A percentile compares a stretch with the other conserved stretches of the same genome.
phyloP scores from a whole-genome alignment of 2,888 invertebrate species.

The Heliconius hortense region DNA sequence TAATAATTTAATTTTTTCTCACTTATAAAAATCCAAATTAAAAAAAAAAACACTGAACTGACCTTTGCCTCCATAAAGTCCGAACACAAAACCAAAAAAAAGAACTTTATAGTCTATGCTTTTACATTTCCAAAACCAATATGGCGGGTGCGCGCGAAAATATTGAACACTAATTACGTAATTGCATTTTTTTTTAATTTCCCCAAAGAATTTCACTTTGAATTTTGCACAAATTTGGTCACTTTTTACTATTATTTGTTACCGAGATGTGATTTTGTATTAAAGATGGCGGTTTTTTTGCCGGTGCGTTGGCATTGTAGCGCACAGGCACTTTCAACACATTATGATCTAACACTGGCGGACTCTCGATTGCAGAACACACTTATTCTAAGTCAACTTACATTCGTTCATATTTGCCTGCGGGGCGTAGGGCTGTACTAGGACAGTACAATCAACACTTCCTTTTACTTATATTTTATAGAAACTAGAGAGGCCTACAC shows the following conservation, averaged over 20 bases:
- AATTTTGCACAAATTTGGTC: slow-evolving; percentile 3
- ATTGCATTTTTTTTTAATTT: slow-evolving; percentile 49
- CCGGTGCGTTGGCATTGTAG: slow-evolving; percentile 72
- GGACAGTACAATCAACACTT: slow-evolving; percentile 52
- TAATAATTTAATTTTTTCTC: background rate
- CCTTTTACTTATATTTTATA: slow-evolving; percentile 33
- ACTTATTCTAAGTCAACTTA: slow-evolving; percentile 83
- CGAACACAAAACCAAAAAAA: slow-evolving; percentile 41
- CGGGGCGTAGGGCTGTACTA: slow-evolving; percentile 77
- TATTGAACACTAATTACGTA: slow-evolving; percentile 47
- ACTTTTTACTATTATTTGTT: background rate
- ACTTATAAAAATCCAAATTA: background rate
- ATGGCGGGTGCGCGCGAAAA: slow-evolving; percentile 50
- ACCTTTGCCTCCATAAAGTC: slow-evolving; percentile 44
- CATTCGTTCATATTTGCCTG: slow-evolving; percentile 83
- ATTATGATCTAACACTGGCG: slow-evolving; percentile 82
- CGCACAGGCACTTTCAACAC: slow-evolving; percentile 81
- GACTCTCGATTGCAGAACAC: slow-evolving; percentile 81
- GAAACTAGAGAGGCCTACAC: background rate
- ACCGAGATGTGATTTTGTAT: background rate
- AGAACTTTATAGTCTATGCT: slow-evolving; percentile 34
- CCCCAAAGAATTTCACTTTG: background rate
- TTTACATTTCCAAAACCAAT: slow-evolving; percentile 43
- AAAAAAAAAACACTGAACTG: slow-evolving; percentile 36
- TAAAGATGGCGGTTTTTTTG: slow-evolving; percentile 25